Evolutionary conservation across 1,140 invertebrate species (phyloP), one percentile per base, ranked within the genome.

Genomic region (Trichonephila clavata): DNA sequence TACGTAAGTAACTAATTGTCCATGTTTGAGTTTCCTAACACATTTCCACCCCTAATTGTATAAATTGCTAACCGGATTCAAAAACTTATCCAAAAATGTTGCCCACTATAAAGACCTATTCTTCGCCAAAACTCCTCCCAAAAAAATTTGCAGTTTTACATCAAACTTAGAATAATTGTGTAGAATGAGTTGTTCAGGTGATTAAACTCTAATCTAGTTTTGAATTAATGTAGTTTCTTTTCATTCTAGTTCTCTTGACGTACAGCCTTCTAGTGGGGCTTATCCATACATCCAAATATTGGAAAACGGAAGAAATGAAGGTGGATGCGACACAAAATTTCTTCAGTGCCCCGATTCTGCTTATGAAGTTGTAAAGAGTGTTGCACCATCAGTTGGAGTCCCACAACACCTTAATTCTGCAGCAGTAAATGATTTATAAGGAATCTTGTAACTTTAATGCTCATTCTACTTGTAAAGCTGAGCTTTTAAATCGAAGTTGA

Each of bases 281-380:
- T 94, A 90, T 24, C 32, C 80, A n/a, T 94, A 94, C n/a, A 86
- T 94, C 14, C 20, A 87, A 21, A 84, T 94, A 83, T 84, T 94
- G 93, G 87, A 94, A 84, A 83, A 13, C 21, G 93, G 93, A 27
- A 87, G 71, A n/a, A 50, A 50, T 10, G 77, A 90, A 61, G 93
- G 86, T 16, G 50, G 61, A 24, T 94, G 93, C 24, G n/a, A 20
- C 16, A 6, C 1, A 27, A 84, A 39, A 27, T 94, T 90, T 59
- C 93, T 87, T 39, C 24, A 90, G 32, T 94, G 93, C 65, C 18
- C 18, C 18, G 87, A 94, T 39, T 14, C 20, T 4, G 68, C 93
- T 4, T 94, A 94, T 60, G 87, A 71, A 39, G 27, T 94, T 18
- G 93, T 94, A 0, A 94, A 94, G 81, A 94, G 63, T 50, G 61